A percentile compares a stretch with the other conserved stretches of the same genome.
Conservation (phyloP, 2,888 invertebrate genomes). For the Drosophila incognita region DNA sequence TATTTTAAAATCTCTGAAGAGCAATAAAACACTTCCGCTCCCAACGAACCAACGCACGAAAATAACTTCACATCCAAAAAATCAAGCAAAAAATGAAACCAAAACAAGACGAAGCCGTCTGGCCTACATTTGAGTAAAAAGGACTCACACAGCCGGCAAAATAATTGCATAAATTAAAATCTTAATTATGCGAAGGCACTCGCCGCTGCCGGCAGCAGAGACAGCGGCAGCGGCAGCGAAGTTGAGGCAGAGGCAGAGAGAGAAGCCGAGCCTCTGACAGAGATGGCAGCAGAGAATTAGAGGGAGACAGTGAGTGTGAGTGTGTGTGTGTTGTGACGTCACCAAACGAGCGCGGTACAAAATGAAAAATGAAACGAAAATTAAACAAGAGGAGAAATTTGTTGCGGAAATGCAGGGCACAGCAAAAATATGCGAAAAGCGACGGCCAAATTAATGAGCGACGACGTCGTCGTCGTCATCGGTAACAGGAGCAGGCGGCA, state of each 20-base stretch:
- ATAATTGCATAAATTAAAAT: constrained; percentile 82
- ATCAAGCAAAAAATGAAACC: constrained; percentile 26
- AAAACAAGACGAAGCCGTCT: constrained; percentile 48
- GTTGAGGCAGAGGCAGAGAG: constrained; percentile 12
- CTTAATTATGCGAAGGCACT: constrained; percentile 72
- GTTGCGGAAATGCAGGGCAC: constrained; percentile 67
- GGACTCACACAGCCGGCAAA: constrained; percentile 72
- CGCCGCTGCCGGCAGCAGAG: constrained; percentile 40
- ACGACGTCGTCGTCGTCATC: constrained; percentile 9
- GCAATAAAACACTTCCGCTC: constrained; percentile 63
- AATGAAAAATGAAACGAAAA: constrained; percentile 78
- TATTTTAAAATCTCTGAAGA: constrained; percentile 7
- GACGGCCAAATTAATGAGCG: constrained; percentile 75
- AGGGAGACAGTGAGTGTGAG: neutral
- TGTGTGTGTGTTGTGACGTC: constrained; percentile 59
- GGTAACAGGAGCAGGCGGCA: constrained; percentile 51
- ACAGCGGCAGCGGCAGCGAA: constrained; percentile 8
- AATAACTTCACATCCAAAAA: constrained; percentile 66
- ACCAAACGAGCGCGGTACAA: constrained; percentile 74
- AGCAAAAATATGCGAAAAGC: constrained; percentile 54
- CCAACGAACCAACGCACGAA: constrained; percentile 52
- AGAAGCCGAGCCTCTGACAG: constrained; percentile 47
- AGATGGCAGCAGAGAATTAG: constrained; percentile 5
- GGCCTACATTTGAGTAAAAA: constrained; percentile 59
- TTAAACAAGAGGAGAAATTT: constrained; percentile 69